phyloP scores from a whole-genome alignment of 1,140 invertebrate species.

The Caenorhabditis remanei region DNA sequence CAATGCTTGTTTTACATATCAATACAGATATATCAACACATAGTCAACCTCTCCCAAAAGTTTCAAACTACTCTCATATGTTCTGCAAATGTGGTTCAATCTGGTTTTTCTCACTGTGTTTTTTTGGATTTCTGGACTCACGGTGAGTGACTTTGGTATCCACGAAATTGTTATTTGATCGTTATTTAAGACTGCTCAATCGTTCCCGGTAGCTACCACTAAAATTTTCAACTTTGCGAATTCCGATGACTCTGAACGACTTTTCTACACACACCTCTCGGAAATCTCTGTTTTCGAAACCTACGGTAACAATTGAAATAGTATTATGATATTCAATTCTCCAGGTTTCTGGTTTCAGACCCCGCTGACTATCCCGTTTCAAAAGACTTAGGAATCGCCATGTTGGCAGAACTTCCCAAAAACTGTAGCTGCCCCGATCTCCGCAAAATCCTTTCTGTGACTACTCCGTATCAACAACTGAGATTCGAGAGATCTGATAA shows the following conservation, averaged over 20 bases:
- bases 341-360: background rate
- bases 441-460: background rate
- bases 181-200: background rate
- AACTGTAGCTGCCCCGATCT: constrained; percentile 26
- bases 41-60: too few relatives aligned
- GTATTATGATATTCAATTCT: background rate
- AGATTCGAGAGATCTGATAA: constrained; percentile 2
- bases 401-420: background rate
- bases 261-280: background rate
- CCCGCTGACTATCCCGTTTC: background rate
- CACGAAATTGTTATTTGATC: background rate
- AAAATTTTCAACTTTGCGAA: constrained; percentile 10
- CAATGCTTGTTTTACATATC: too few relatives aligned
- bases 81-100: too few relatives aligned
- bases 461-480: background rate
- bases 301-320: background rate
- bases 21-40: too few relatives aligned
- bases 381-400: background rate
- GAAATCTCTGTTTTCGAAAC: constrained; percentile 15
- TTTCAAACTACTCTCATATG: too few relatives aligned
- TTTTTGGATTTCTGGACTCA: background rate
- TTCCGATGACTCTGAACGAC: background rate
- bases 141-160: background rate
- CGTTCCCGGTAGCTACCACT: background rate
- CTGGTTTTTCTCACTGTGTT: background rate